Conservation (phyloP, 1,140 invertebrate species). For the Agrypnia vestita region DNA sequence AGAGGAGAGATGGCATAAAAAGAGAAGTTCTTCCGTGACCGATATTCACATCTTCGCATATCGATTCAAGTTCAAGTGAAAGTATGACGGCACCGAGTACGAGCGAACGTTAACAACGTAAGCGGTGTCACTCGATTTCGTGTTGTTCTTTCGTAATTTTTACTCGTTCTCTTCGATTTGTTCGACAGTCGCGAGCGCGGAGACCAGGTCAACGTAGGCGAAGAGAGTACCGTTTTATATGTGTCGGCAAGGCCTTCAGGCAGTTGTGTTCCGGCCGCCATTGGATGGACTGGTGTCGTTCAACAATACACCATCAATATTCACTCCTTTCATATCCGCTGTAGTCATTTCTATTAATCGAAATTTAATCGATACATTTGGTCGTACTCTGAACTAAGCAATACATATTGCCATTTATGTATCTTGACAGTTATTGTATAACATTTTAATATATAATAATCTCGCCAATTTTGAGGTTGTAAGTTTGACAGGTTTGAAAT, state of each 20-base stretch:
- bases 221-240: conserved; percentile 31
- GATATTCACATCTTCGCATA: conserved; percentile 16
- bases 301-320: background rate
- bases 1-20: conserved; percentile 15
- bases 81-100: conserved; percentile 17
- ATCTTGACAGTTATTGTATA: too few species aligned
- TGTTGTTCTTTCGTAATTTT: conserved; percentile 9
- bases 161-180: conserved; percentile 17
- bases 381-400: too few species aligned
- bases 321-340: background rate
- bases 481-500: too few species aligned
- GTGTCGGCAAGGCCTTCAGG: conserved; percentile 10
- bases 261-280: background rate
- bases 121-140: background rate
- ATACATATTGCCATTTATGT: too few species aligned
- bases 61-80: conserved; percentile 14
- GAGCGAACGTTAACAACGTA: background rate
- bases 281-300: background rate
- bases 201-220: conserved; percentile 17
- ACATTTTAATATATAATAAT: too few species aligned
- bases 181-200: background rate
- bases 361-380: too few species aligned
- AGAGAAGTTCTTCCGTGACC: conserved; percentile 32
- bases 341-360: background rate
- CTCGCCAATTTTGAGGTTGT: too few species aligned